These are phyloP conservation scores for Amiota mariae DNA, from an alignment of 2,888 invertebrate genomes.

Conservation along the genomic window DNA sequence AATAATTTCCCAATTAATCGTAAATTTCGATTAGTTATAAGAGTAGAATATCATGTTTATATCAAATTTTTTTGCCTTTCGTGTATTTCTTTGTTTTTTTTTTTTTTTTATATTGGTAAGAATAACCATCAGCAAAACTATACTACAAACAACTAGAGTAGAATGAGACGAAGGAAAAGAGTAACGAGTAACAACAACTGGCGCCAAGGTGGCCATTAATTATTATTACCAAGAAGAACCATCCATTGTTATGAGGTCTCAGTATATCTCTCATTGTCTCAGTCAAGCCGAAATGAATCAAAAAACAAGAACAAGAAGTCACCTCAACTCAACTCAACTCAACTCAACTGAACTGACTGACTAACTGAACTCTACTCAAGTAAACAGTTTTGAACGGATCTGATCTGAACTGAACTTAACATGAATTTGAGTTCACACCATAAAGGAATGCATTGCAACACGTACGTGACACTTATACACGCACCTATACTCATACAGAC, in stretches of 20 bases:
- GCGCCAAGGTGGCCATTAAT: conserved; percentile 64
- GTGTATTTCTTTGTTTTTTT: too few relatives aligned
- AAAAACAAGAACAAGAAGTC: neutral
- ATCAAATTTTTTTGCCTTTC: too few relatives aligned
- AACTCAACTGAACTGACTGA: neutral
- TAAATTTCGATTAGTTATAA: too few relatives aligned
- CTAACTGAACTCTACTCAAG: neutral
- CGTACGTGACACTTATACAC: neutral
- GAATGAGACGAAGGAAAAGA: neutral
- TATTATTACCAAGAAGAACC: conserved; percentile 48
- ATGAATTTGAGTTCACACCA: neutral
- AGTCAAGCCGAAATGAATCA: neutral
- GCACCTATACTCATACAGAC: too few relatives aligned
- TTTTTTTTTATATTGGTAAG: too few relatives aligned
- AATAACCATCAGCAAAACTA: too few relatives aligned
- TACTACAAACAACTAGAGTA: too few relatives aligned
- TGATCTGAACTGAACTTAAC: neutral
- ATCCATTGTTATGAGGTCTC: conserved; percentile 45
- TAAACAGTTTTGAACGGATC: too few relatives aligned
- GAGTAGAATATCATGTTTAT: too few relatives aligned
- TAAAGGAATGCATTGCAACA: neutral
- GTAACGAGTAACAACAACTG: conserved; percentile 38
- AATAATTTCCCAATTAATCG: too few relatives aligned
- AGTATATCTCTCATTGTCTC: neutral
- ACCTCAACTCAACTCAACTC: neutral